A percentile compares a stretch with the other conserved stretches of the same genome.
Conservation (phyloP, 2,113 vertebrate genomes). For the Climacteris rufus region DNA sequence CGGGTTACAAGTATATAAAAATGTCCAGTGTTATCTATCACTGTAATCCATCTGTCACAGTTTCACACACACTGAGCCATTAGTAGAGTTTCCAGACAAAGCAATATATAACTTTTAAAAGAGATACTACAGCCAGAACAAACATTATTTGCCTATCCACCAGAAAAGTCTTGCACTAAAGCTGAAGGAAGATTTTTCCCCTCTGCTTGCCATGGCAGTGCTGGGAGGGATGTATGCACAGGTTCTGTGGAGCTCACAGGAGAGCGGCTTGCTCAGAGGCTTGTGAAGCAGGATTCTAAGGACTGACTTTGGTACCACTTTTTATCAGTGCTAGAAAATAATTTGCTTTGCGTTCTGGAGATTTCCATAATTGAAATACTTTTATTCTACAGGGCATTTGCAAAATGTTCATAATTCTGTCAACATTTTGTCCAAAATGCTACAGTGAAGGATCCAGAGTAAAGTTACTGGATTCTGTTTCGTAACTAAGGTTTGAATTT, state of each 20-base stretch:
- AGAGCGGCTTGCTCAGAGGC: not conserved
- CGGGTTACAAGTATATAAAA: slow-evolving; percentile 6
- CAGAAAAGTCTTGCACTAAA: not conserved
- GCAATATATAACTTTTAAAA: not conserved
- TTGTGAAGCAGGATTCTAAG: not conserved
- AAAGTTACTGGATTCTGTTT: not conserved
- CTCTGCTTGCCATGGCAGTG: not conserved
- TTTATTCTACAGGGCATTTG: not conserved
- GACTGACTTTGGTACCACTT: not conserved
- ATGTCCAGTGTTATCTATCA: not conserved
- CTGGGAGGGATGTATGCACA: not conserved
- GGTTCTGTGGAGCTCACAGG: not conserved
- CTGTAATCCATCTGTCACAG: not conserved
- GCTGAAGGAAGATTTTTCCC: not conserved
- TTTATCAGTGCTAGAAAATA: not conserved
- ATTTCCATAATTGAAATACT: not conserved
- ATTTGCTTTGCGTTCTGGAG: not conserved
- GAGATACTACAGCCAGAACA: not conserved
- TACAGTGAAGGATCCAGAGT: not conserved
- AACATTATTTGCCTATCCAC: not conserved
- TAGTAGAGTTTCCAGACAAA: not conserved
- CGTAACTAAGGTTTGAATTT: not conserved
- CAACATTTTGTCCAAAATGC: not conserved
- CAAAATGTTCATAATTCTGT: not conserved
- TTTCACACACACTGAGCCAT: not conserved